Conservation (phyloP, 92 coral and sea anemone genomes). For the Plumapathes pennacea region DNA sequence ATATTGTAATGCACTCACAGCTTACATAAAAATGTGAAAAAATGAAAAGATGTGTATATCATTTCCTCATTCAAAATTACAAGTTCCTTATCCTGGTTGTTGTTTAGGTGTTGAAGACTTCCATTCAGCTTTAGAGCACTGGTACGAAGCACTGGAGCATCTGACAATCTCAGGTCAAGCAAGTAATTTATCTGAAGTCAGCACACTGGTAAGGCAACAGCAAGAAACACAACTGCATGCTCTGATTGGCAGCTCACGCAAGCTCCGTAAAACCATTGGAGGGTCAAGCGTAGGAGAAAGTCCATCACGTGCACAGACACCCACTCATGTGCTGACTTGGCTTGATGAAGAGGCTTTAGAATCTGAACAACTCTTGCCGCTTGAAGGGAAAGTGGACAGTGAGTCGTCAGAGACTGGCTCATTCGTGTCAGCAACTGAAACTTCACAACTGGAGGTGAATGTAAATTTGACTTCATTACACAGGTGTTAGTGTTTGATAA, state of each 20-base stretch:
- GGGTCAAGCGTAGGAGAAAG: slow-evolving; percentile 46
- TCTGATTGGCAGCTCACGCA: slow-evolving; percentile 52
- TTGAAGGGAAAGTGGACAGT: slow-evolving; percentile 17
- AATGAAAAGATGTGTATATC: too few species aligned
- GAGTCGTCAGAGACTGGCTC: slow-evolving; percentile 72
- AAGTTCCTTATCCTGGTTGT: background rate
- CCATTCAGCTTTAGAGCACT: slow-evolving; percentile 77
- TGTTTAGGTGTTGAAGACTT: slow-evolving; percentile 67
- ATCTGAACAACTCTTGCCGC: slow-evolving; percentile 20
- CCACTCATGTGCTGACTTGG: slow-evolving; percentile 65
- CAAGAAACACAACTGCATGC: slow-evolving; percentile 58
- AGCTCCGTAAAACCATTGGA: slow-evolving; percentile 61
- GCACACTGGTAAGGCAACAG: slow-evolving; percentile 14
- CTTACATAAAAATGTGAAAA: too few species aligned
- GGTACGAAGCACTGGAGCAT: slow-evolving; percentile 66
- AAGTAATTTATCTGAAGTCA: slow-evolving; percentile 7
- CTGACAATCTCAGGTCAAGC: slow-evolving; percentile 36
- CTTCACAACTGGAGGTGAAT: slow-evolving; percentile 79
- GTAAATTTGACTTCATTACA: too few species aligned
- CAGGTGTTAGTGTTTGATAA: too few species aligned
- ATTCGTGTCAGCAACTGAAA: slow-evolving; percentile 87
- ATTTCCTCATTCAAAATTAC: too few species aligned
- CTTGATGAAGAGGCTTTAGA: slow-evolving; percentile 62
- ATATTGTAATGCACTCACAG: too few species aligned
- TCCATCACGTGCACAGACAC: slow-evolving; percentile 7